Evolutionary conservation across 2,888 invertebrate genomes (phyloP).

Genomic region (Timandra comae): DNA sequence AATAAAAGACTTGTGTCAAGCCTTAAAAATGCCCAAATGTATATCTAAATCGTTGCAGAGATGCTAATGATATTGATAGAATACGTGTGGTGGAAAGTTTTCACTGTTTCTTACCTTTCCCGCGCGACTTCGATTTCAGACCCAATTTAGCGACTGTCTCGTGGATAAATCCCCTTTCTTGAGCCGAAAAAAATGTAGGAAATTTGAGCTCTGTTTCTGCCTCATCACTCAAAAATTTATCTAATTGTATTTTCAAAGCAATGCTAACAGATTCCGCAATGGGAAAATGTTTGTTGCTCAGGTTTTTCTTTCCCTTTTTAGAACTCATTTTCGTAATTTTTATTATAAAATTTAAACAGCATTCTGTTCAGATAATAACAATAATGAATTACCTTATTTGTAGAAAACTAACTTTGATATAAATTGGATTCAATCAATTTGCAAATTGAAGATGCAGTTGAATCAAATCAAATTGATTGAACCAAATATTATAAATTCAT

Average conservation of each 20-base stretch:
- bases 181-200: constrained; percentile 84
- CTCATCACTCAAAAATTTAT: constrained; percentile 64
- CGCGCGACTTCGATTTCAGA: constrained; percentile 87
- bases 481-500: too few relatives aligned
- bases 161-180: constrained; percentile 89
- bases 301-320: constrained; percentile 52
- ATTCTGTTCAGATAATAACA: too few relatives aligned
- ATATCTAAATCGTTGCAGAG: too few relatives aligned
- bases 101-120: constrained; percentile 77
- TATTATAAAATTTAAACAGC: too few relatives aligned
- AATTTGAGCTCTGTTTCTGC: constrained; percentile 76
- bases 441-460: too few relatives aligned
- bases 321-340: constrained; percentile 65
- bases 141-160: constrained; percentile 81
- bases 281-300: constrained; percentile 63
- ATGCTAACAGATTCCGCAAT: constrained; percentile 71
- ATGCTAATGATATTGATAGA: constrained; percentile 7
- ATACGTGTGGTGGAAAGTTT: constrained; percentile 1
- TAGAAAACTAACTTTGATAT: too few relatives aligned
- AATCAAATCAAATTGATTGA: too few relatives aligned
- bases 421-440: too few relatives aligned
- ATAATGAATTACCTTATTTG: too few relatives aligned
- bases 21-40: background rate
- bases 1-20: background rate
- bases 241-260: constrained; percentile 66